Conservation (phyloP, 2,888 invertebrate genomes). For the Ichneumon xanthorius region DNA sequence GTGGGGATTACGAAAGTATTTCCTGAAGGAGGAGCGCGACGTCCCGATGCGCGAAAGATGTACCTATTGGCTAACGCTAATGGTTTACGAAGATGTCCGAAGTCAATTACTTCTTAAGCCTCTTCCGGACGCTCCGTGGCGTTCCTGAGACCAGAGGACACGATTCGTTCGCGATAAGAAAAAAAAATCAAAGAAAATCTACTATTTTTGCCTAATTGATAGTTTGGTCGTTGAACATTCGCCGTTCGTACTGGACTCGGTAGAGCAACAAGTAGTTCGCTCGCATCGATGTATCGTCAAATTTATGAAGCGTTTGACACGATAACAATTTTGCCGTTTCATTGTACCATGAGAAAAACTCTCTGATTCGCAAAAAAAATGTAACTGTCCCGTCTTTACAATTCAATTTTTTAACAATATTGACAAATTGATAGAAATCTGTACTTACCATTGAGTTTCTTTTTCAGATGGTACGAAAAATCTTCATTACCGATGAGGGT, state of each 20-base stretch:
- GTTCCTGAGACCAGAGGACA: neutral
- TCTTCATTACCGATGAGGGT: conserved; percentile 7
- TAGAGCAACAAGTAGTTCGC: conserved; percentile 48
- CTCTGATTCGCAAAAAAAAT: neutral
- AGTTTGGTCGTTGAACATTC: neutral
- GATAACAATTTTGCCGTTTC: conserved; percentile 16
- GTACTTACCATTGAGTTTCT: neutral
- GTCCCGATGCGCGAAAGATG: conserved; percentile 31
- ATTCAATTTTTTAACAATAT: too few species aligned
- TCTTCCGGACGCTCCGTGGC: neutral
- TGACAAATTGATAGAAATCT: neutral
- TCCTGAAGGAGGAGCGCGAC: conserved; percentile 17
- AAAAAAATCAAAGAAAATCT: neutral
- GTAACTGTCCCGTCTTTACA: neutral
- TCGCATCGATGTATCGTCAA: conserved; percentile 35
- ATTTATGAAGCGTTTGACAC: conserved; percentile 3
- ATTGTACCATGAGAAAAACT: neutral
- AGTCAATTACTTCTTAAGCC: conserved; percentile 62
- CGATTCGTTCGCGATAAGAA: neutral
- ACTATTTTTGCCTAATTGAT: neutral
- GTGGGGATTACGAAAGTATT: conserved; percentile 62
- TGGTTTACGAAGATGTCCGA: conserved; percentile 23
- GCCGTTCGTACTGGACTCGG: neutral
- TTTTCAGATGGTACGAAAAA: conserved; percentile 1
- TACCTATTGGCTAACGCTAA: conserved; percentile 12